A percentile compares a stretch with the other conserved stretches of the same genome.
phyloP scores from a whole-genome alignment of 2,113 vertebrate species.

The Empidonax traillii region DNA sequence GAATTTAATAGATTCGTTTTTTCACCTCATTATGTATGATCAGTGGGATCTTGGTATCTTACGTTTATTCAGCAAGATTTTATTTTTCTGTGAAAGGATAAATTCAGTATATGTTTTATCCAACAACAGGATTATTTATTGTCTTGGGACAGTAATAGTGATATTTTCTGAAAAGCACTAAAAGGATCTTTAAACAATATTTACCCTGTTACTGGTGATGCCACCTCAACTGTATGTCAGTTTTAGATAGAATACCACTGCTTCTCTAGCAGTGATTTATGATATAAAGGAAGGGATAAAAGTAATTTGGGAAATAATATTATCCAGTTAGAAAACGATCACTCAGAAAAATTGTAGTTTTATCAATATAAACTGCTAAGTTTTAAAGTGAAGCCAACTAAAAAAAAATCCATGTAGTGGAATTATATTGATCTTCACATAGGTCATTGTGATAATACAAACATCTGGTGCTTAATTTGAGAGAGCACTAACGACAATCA shows the following conservation, averaged over 20 bases:
- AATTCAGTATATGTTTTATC: not conserved
- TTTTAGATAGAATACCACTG: not conserved
- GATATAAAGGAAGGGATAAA: not conserved
- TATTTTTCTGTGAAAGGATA: not conserved
- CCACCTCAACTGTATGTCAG: not conserved
- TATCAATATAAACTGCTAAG: slow-evolving; percentile 1
- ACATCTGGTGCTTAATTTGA: not conserved
- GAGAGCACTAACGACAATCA: not conserved
- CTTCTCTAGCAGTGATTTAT: not conserved
- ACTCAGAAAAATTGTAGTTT: not conserved
- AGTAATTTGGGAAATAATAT: slow-evolving; percentile 14
- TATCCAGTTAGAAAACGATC: not conserved
- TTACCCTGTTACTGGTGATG: not conserved
- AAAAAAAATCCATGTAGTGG: not conserved
- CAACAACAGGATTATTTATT: not conserved
- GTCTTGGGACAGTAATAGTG: not conserved
- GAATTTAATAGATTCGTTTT: not conserved
- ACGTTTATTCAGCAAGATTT: not conserved
- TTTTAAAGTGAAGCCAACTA: slow-evolving; percentile 2
- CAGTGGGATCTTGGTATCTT: not conserved
- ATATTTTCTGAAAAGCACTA: not conserved
- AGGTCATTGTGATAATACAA: not conserved
- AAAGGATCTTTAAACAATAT: not conserved
- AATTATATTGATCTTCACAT: not conserved
- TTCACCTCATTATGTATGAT: not conserved